phyloP scores from a whole-genome alignment of 1,140 invertebrate species.

The Orchestia grillus region DNA sequence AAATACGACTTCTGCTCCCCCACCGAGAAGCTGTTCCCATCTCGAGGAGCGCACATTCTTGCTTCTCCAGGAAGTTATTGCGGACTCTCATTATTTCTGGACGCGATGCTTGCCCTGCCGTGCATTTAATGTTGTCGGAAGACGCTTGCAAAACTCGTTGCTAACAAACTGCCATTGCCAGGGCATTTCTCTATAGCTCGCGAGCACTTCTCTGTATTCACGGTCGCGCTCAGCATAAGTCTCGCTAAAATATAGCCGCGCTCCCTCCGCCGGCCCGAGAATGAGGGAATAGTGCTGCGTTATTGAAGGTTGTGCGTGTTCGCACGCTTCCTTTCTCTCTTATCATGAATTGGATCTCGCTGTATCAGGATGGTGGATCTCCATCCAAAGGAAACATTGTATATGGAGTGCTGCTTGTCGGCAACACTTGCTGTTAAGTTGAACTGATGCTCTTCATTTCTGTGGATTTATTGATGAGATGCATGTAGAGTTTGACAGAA shows the following conservation, averaged over 20 bases:
- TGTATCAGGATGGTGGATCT: neutral
- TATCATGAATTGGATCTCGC: neutral
- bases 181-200: neutral
- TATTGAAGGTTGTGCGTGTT: neutral
- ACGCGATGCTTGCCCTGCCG: neutral
- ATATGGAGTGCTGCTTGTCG: neutral
- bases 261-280: neutral
- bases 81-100: slow-evolving; percentile 7
- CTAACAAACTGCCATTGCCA: neutral
- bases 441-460: neutral
- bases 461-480: neutral
- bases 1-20: neutral
- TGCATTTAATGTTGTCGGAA: slow-evolving; percentile 8
- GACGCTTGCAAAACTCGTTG: neutral
- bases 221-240: neutral
- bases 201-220: slow-evolving; percentile 7
- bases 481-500: too few species aligned
- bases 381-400: neutral
- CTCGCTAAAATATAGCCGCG: neutral
- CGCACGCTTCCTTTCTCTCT: neutral
- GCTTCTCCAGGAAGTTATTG: neutral
- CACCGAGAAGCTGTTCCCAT: neutral
- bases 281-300: neutral
- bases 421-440: neutral
- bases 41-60: neutral